Base-by-base conservation (phyloP, 2,113 vertebrate genomes). In the Psettodes erumei region DNA sequence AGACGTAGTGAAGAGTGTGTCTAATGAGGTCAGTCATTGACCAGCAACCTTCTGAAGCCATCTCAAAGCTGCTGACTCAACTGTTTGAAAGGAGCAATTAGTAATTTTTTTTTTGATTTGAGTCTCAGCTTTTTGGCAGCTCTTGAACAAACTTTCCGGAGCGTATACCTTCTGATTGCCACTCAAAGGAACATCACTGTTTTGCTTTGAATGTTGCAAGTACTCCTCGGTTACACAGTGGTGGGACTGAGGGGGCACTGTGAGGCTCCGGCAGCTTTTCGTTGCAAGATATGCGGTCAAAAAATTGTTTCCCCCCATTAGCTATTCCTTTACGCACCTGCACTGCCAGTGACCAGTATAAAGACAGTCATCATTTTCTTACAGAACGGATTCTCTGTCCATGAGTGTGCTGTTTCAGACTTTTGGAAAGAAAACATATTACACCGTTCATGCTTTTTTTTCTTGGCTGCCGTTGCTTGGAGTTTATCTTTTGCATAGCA, bases 1-100 rank as follows among this genome's bases (percentile, higher is more conserved):
- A 13, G 10, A 18, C 59, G 37, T 37, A 47, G 63, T 58, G 30
- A 28, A n/a, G 27, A 67, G 16, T 40, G n/a, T 2, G 7, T 55
- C 28, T 61, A 37, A 75, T 63, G 16, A 45, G 53, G 9, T 40
- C 65, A 33, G 38, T 48, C 33, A 33, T 68, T 64, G 51, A 18
- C n/a, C n/a, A 7, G 18, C 13, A 27, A 23, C 15, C 25, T 18
- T 51, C 48, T 28, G 38, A 50, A 40, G 35, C 21, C 18, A 12
- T 38, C 7, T 28, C 3, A 27, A n/a, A 63, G 15, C 48, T 35
- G 47, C 54, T 51, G 53, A 25, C 37, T 37, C 79, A 55, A 71
- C 58, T 21, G 33, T 27, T 54, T 32, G 9, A 13, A 61, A 38
- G 40, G 65, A 53, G 21, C 42, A 50, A 21, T 73, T 12, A 64